Evolutionary conservation across 2,113 vertebrate species (phyloP).

Genomic region (Percopsis transmontana): DNA sequence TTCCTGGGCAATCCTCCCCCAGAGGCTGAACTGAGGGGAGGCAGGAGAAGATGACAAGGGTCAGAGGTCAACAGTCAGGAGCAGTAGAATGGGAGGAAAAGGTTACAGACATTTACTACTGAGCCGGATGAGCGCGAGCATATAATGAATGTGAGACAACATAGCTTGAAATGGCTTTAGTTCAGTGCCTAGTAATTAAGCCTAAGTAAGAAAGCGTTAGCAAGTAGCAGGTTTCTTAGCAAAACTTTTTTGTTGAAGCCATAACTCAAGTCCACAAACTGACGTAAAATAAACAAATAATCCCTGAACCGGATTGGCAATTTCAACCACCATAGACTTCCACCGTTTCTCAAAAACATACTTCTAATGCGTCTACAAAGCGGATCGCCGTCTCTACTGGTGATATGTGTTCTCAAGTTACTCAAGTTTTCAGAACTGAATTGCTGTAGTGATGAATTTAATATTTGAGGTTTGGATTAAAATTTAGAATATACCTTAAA

Average conservation of each 20-base stretch:
- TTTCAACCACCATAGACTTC: no score
- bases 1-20: constrained; percentile 95
- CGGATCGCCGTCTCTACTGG: no score
- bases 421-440: no score
- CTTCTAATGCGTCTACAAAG: no score
- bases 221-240: constrained; percentile 30
- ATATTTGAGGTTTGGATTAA: no score
- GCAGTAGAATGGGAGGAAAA: constrained; percentile 53
- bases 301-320: no score
- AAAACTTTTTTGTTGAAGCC: neutral
- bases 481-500: no score
- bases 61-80: constrained; percentile 69
- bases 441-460: no score
- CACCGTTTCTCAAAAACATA: no score
- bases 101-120: constrained; percentile 55
- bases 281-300: no score
- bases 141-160: constrained; percentile 38
- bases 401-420: no score
- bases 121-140: constrained; percentile 33
- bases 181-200: constrained; percentile 34
- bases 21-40: constrained; percentile 92
- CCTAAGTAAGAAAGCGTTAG: constrained; percentile 35
- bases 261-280: neutral
- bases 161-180: constrained; percentile 25
- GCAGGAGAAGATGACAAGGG: constrained; percentile 90